Base-by-base conservation (phyloP, 1,140 invertebrate genomes). In the Palaemon carinicauda region DNA sequence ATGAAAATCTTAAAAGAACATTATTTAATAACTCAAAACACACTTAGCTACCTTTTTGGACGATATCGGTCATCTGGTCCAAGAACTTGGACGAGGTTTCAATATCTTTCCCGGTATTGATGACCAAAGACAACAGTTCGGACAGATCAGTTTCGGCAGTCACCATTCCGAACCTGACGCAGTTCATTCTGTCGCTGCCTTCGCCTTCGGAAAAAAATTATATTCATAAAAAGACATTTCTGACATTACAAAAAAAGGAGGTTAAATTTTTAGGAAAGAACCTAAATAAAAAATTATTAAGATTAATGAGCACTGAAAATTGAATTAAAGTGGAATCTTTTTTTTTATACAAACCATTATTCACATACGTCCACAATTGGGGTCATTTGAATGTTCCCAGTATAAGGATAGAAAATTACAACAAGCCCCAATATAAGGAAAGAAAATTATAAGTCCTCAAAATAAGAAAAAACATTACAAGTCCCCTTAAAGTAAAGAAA, bases 161-260 rank as follows among this genome's bases (percentile, higher is more conserved):
- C 17, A 99, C 96, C 96, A 99, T 98, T 60, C 98, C 98, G 92
- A 99, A 99, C 91, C 95, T 93, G 14, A 98, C 96, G 92, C 97
- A 99, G 83, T 95, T 95, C 51, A 97, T 91, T 0, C 96, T 96
- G 91, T 97, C 96, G 12, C 94, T 93, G 1, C 95, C 95, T 92
- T 97, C 96, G 19, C 97, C 94, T 94, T 89, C 41, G 90, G 90
- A 74, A 83, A 80, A 75, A 60, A n/a, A 50, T n/a, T n/a, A n/a
- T n/a, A n/a, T n/a, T n/a, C n/a, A n/a, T 29, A 51, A 15, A 21
- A 21, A 50, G 3, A 51, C 33, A 27, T n/a, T 71, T 31, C 7
- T 1, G 21, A 17, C 33, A 33, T 85, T 17, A 41, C 14, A 24
- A 1, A 24, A 53, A 17, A 65, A 19, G 31, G 79, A 29, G 56